Evolutionary conservation across 2,888 invertebrate species (phyloP).

Genomic region (Dolichomitus sp.): DNA sequence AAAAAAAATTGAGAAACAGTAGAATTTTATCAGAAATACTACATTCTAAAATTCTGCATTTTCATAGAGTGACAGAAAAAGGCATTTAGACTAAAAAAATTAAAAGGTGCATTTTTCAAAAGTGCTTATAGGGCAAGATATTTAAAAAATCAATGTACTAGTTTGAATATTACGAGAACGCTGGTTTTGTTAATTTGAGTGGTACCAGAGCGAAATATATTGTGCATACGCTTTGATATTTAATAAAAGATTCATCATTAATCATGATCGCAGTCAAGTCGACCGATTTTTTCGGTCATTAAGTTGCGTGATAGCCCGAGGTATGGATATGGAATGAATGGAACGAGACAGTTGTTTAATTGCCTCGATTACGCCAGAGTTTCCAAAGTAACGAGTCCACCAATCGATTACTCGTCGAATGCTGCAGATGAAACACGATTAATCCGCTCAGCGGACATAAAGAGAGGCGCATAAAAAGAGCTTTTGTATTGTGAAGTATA

Average conservation of each 20-base stretch:
- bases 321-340: neutral
- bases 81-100: too few species aligned
- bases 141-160: neutral
- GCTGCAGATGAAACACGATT: neutral
- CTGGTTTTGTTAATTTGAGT: neutral
- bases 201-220: neutral
- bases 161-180: neutral
- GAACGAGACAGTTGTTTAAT: constrained; percentile 11
- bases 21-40: too few species aligned
- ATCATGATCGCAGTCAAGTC: neutral
- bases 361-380: constrained; percentile 10
- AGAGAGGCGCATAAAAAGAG: neutral
- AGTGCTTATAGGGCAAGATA: neutral
- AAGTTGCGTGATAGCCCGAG: neutral
- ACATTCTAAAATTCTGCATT: too few species aligned
- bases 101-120: neutral
- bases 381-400: constrained; percentile 2
- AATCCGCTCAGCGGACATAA: neutral
- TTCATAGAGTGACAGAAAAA: too few species aligned
- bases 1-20: too few species aligned
- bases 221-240: neutral
- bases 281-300: neutral
- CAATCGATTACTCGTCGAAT: constrained; percentile 3
- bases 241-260: neutral
- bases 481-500: neutral